phyloP scores from a whole-genome alignment of 1,140 invertebrate species.

The Drosophila lini region DNA sequence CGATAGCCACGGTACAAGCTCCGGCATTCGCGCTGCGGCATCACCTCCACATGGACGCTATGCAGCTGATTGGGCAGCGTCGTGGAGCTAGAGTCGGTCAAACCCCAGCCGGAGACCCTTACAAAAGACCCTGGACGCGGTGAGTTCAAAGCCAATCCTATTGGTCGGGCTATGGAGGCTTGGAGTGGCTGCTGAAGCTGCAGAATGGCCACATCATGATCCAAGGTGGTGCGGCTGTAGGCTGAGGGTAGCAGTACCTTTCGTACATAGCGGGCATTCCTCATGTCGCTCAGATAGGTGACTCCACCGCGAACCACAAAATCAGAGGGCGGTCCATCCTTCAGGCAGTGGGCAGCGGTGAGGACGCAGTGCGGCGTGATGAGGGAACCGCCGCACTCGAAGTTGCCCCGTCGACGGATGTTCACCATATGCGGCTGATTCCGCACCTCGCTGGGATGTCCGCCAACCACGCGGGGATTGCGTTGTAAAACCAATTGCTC shows the following conservation, averaged over 20 bases:
- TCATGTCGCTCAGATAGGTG: constrained; percentile 60
- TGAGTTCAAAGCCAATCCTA: constrained; percentile 41
- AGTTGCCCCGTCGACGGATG: constrained; percentile 59
- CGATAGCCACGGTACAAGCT: constrained; percentile 51
- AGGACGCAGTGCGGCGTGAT: constrained; percentile 66
- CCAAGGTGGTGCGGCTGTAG: constrained; percentile 56
- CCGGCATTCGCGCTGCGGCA: constrained; percentile 46
- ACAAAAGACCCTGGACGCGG: constrained; percentile 40
- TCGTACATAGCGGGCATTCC: constrained; percentile 55
- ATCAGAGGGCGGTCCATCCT: constrained; percentile 39
- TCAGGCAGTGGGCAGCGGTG: constrained; percentile 77
- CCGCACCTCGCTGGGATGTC: constrained; percentile 51
- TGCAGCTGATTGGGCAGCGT: constrained; percentile 70
- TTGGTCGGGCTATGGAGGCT: constrained; percentile 39
- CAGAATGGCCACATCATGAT: constrained; percentile 71
- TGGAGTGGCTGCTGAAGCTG: constrained; percentile 56
- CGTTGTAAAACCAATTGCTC: constrained; percentile 7
- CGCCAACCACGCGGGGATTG: constrained; percentile 64
- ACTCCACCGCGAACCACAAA: constrained; percentile 71
- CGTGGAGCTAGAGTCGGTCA: constrained; percentile 42
- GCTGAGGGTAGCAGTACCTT: constrained; percentile 45
- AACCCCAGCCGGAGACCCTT: constrained; percentile 68
- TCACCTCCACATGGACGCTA: constrained; percentile 58
- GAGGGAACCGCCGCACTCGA: constrained; percentile 71
- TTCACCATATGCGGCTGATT: constrained; percentile 73